These are phyloP conservation scores for Mus spicilegus DNA, from an alignment of 2,113 vertebrate species.

Conservation along the genomic window DNA sequence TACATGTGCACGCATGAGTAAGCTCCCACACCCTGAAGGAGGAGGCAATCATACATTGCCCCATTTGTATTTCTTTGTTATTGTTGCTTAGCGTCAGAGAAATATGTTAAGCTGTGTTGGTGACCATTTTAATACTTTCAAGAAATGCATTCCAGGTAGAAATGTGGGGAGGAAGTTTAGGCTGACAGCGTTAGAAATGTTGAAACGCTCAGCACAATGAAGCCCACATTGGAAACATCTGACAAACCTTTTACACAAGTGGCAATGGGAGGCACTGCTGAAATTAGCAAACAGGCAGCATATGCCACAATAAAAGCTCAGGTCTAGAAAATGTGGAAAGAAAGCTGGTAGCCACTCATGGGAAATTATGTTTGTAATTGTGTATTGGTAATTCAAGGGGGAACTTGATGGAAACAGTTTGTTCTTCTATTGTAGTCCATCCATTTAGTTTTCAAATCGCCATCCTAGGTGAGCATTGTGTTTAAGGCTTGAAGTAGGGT, in stretches of 20 bases:
- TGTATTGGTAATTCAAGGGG: constrained; percentile 33
- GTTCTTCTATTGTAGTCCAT: constrained; percentile 29
- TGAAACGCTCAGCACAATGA: constrained; percentile 70
- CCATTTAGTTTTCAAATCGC: constrained; percentile 67
- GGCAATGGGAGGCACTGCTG: not conserved
- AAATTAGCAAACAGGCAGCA: constrained; percentile 68
- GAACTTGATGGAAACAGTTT: constrained; percentile 54
- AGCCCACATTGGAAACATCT: constrained; percentile 61
- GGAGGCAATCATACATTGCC: not conserved
- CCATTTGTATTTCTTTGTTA: not conserved
- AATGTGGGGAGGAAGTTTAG: constrained; percentile 59
- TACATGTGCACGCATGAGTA: not conserved
- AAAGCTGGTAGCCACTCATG: constrained; percentile 33
- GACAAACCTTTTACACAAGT: constrained; percentile 58
- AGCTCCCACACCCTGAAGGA: not conserved
- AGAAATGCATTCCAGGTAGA: constrained; percentile 48
- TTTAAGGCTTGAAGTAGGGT: constrained; percentile 31
- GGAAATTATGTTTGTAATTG: constrained; percentile 69
- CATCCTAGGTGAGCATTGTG: constrained; percentile 32
- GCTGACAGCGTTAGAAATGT: constrained; percentile 65
- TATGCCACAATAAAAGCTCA: constrained; percentile 51
- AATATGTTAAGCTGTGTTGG: constrained; percentile 55
- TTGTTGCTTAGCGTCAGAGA: constrained; percentile 29
- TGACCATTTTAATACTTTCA: constrained; percentile 57
- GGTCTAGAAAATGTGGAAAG: constrained; percentile 48